Base-by-base conservation (phyloP, 2,888 invertebrate genomes). In the Quadroppia sp. region DNA sequence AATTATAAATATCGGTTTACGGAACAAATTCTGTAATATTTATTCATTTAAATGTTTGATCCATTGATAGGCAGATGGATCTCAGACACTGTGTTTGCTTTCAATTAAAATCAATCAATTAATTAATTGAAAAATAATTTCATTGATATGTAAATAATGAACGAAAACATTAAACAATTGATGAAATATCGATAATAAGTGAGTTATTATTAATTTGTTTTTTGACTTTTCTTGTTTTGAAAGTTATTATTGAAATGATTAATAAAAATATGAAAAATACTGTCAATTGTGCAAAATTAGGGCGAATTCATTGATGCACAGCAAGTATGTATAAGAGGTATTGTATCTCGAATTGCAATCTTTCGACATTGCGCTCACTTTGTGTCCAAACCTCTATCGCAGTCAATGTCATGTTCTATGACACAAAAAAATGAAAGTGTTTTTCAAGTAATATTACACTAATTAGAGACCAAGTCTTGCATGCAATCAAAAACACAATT, bases 371-470 rank as follows among this genome's bases (percentile, higher is more conserved):
- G 67, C 67, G 42, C 42, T 67, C 42, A 67, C 42, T 42, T 67
- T 67, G 42, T 67, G 67, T 67, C 67, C 67, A 67, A 67, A 71
- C 30, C 20, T 25, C 4, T 45, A 70, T 70, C n/a, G 32, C 25
- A 45, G 71, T 71, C 71, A 71, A 71, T 71, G 71, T 71, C 71
- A 71, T 71, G 71, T 53, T 71, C 71, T 71, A 20, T 71, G 71
- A 71, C 50, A 71, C 71, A 71, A 71, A 71, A 67, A 71, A 71
- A 32, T 17, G 53, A 53, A 71, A 67, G 67, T 67, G 67, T 67
- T 67, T 61, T 67, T 67, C 67, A 67, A 67, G 40, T 23, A 67
- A 67, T 40, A 67, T 67, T 25, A 9, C 67, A 67, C 42, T 67
- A 67, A 67, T 67, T 67, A 67, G 67, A 42, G 36, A 67, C 42